Base-by-base conservation (phyloP, 1,140 invertebrate species). In the Drosophila pseudoananassae region DNA sequence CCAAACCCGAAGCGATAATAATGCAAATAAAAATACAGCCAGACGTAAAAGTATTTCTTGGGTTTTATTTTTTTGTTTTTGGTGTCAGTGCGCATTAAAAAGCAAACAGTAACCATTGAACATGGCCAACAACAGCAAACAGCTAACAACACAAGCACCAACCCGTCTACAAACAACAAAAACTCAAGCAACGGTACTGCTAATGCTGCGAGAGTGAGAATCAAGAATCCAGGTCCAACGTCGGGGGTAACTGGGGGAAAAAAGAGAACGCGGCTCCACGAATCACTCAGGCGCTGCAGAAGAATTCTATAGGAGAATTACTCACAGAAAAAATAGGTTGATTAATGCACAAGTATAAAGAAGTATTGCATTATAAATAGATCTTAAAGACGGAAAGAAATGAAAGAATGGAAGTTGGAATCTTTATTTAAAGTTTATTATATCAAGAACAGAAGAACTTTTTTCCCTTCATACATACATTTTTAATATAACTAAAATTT, bases 71-170 rank as follows among this genome's bases (percentile, higher is more conserved):
- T 55, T 40, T 52, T 45, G 29, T 52, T 80, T 64, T 80, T 65
- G 66, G 68, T 81, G 77, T 77, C 81, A 78, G 73, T 76, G 81
- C 72, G 80, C 80, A 74, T 77, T 57, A 64, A 66, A 66, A 66
- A 49, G 63, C 63, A 66, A 66, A 66, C 63, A 66, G 63, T 66
- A 66, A 52, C 63, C 63, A 66, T 64, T 66, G 63, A 66, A 64
- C 63, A 66, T 31, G 74, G 75, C 58, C 53, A 56, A 29, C 40
- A 64, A 55, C 45, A 64, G 46, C 29, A 9, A 31, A 31, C 31
- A 31, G 9, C 31, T 31, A 64, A 66, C 14, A 45, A 45, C n/a
- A 43, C 12, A 12, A 43, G 4, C 40, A 45, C 14, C 43, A 46
- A 46, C 50, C 50, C 14, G 27, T 12, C 29, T 12, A 15, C 43